These are phyloP conservation scores for Toxotes lorentzi DNA, from an alignment of 2,797 vertebrate genomes.

Conservation along the genomic window DNA sequence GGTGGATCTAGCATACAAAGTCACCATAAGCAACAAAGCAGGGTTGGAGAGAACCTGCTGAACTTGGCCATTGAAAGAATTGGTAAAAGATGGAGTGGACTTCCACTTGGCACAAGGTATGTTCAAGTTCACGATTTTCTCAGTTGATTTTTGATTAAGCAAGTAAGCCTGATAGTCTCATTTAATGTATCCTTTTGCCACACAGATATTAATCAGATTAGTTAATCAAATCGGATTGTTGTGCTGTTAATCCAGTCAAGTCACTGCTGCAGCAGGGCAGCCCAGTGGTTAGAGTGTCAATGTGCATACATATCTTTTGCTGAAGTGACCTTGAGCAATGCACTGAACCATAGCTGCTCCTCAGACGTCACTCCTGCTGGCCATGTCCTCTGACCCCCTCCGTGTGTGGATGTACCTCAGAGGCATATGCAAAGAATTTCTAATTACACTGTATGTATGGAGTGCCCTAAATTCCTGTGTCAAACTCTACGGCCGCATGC, in stretches of 20 bases:
- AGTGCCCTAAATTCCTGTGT: conserved; percentile 64
- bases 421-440: conserved; percentile 73
- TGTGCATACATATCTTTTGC: conserved; percentile 58
- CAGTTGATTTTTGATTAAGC: conserved; percentile 4
- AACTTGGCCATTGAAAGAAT: conserved; percentile 46
- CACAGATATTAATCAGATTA: conserved; percentile 49
- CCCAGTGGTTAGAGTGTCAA: conserved; percentile 63
- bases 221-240: conserved; percentile 51
- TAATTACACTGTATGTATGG: conserved; percentile 68
- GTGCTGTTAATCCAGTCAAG: conserved; percentile 46
- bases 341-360: conserved; percentile 68
- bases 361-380: conserved; percentile 67
- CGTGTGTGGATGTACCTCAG: conserved; percentile 51
- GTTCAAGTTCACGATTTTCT: conserved; percentile 17
- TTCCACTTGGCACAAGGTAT: conserved; percentile 27
- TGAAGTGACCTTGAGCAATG: conserved; percentile 78
- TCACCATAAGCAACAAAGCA: conserved; percentile 42
- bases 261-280: conserved; percentile 40
- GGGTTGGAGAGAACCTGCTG: conserved; percentile 37
- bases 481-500: conserved; percentile 52
- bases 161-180: background rate
- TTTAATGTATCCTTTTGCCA: conserved; percentile 7
- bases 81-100: conserved; percentile 73
- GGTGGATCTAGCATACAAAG: conserved; percentile 10
- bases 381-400: conserved; percentile 73